Conservation (phyloP, 2,113 vertebrate genomes). For the Oreochromis aureus region DNA sequence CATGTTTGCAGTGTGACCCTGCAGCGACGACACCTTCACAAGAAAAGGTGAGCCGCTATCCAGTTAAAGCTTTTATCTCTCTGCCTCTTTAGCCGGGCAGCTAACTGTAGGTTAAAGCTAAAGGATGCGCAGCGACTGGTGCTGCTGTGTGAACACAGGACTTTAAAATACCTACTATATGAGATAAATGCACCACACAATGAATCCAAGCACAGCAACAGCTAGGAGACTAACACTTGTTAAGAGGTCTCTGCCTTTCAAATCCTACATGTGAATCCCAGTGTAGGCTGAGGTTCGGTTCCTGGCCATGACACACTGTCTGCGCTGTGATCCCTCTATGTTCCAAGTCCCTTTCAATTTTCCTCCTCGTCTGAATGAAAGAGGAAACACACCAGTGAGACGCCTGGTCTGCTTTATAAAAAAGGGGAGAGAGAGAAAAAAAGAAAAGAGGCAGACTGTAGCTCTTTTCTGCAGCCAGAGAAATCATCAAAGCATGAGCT, state of each 20-base stretch:
- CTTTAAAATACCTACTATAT: neutral
- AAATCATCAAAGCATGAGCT: slow-evolving; percentile 64
- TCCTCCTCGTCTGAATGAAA: slow-evolving; percentile 51
- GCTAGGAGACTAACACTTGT: neutral
- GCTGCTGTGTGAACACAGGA: neutral
- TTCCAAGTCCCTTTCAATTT: slow-evolving; percentile 44
- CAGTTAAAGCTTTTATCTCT: neutral
- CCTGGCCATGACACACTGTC: slow-evolving; percentile 30
- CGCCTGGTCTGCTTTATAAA: slow-evolving; percentile 13
- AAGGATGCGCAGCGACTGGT: neutral
- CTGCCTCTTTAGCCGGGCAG: neutral
- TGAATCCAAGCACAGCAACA: neutral
- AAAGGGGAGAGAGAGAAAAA: neutral
- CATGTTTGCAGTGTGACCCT: neutral
- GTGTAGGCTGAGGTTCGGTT: slow-evolving; percentile 16
- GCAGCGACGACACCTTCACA: neutral
- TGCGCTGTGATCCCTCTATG: slow-evolving; percentile 34
- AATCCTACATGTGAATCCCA: neutral
- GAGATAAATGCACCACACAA: neutral
- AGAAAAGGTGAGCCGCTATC: neutral
- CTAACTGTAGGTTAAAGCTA: neutral
- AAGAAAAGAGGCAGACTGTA: slow-evolving; percentile 34
- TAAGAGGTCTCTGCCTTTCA: slow-evolving; percentile 3
- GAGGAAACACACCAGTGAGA: slow-evolving; percentile 47
- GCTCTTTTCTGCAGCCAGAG: slow-evolving; percentile 59